Conservation (phyloP, 1,140 invertebrate genomes). For the Leptinotarsa undecemlineata region DNA sequence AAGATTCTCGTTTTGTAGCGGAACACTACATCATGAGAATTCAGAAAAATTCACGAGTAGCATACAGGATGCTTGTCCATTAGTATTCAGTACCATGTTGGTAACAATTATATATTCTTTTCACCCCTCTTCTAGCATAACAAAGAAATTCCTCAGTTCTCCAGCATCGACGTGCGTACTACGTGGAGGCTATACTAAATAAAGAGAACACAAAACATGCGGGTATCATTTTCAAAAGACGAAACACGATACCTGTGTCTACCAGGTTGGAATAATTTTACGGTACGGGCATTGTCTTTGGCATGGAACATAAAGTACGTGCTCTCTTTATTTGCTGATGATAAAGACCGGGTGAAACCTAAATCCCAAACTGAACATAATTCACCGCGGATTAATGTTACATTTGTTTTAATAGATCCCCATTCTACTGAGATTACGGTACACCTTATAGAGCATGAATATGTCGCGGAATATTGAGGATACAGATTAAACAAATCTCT, state of each 20-base stretch:
- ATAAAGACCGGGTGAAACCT: not conserved
- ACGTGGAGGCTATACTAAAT: constrained; percentile 12
- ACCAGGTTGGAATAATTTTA: not conserved
- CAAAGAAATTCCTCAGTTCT: constrained; percentile 13
- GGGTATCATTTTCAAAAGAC: constrained; percentile 10
- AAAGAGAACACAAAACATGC: constrained; percentile 1
- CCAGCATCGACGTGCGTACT: not conserved
- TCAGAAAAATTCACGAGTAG: not conserved
- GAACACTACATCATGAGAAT: too few species aligned
- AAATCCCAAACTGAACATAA: constrained; percentile 1
- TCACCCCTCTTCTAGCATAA: not conserved
- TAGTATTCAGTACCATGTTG: constrained; percentile 9
- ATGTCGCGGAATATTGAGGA: not conserved
- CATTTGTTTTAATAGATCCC: constrained; percentile 9
- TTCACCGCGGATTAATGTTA: not conserved
- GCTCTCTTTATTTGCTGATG: not conserved
- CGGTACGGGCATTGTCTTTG: not conserved
- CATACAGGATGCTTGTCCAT: not conserved
- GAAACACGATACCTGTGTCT: constrained; percentile 8
- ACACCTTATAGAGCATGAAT: not conserved
- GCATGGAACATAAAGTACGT: not conserved
- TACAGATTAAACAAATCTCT: not conserved
- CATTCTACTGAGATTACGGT: not conserved
- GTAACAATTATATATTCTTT: constrained; percentile 22
- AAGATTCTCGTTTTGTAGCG: too few species aligned